Evolutionary conservation across 1,140 invertebrate genomes (phyloP).

Genomic region (Cotesia glomerata): DNA sequence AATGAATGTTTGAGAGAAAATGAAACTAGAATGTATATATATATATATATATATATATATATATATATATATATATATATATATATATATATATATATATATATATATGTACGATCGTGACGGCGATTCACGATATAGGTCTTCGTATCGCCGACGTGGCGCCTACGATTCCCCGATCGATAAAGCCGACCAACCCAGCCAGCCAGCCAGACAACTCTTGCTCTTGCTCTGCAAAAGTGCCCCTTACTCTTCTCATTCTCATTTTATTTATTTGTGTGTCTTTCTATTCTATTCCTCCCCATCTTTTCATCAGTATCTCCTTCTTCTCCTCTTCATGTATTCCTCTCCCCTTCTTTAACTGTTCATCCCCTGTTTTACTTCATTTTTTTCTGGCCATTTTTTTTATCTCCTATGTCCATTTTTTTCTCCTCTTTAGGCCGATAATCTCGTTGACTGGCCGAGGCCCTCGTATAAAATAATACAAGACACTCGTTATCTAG

Average conservation of each 20-base stretch:
- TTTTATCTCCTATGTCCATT: neutral
- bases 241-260: too few relatives aligned
- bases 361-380: neutral
- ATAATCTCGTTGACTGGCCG: conserved; percentile 18
- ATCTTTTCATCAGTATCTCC: neutral
- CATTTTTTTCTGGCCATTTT: neutral
- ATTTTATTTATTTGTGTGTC: neutral
- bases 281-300: neutral
- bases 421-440: neutral
- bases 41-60: neutral
- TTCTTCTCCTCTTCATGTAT: neutral
- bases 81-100: too few relatives aligned
- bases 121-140: conserved; percentile 30
- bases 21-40: neutral
- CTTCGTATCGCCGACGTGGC: conserved; percentile 33
- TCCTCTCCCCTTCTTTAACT: neutral
- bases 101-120: conserved; percentile 19
- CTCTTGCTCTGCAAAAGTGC: neutral
- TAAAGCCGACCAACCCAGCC: conserved; percentile 32
- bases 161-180: conserved; percentile 32
- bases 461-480: neutral
- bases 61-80: conserved; percentile 3
- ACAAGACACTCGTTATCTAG: neutral
- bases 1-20: conserved; percentile 21
- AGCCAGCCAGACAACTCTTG: conserved; percentile 25